Evolutionary conservation across 2,113 vertebrate species (phyloP).

Genomic region (Syrrhaptes paradoxus): DNA sequence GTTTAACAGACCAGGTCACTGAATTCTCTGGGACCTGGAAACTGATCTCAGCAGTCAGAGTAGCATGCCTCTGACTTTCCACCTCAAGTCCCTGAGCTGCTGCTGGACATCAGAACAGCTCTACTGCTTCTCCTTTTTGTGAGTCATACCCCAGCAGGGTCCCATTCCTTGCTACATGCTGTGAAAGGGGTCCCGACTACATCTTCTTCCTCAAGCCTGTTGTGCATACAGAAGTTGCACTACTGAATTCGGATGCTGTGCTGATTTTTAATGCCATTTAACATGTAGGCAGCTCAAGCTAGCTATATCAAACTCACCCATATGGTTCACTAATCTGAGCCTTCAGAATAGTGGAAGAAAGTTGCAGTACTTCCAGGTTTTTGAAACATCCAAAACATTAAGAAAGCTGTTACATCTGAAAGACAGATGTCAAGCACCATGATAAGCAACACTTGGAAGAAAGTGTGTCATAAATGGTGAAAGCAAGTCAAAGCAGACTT

Average conservation of each 20-base stretch:
- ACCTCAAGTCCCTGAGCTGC: neutral
- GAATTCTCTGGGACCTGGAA: neutral
- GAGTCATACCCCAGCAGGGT: neutral
- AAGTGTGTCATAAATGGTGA: neutral
- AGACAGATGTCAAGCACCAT: neutral
- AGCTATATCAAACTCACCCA: neutral
- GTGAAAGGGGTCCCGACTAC: neutral
- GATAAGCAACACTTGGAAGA: neutral
- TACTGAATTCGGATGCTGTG: rapidly evolving
- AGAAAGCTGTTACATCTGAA: neutral
- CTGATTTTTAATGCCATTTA: neutral
- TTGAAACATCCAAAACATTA: neutral
- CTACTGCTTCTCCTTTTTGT: neutral
- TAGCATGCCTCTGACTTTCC: neutral
- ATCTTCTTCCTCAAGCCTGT: neutral
- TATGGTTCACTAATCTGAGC: neutral
- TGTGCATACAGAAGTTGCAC: neutral
- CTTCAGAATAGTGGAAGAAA: neutral
- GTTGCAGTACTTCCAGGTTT: neutral
- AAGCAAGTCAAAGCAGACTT: neutral
- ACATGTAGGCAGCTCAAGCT: neutral
- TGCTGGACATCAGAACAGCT: neutral
- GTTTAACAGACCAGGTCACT: neutral
- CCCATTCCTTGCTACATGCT: neutral
- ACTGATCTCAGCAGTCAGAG: neutral